Evolutionary conservation across 2,888 invertebrate genomes (phyloP), one percentile per base, ranked within the genome.

Genomic region (Teinopalpus imperialis): DNA sequence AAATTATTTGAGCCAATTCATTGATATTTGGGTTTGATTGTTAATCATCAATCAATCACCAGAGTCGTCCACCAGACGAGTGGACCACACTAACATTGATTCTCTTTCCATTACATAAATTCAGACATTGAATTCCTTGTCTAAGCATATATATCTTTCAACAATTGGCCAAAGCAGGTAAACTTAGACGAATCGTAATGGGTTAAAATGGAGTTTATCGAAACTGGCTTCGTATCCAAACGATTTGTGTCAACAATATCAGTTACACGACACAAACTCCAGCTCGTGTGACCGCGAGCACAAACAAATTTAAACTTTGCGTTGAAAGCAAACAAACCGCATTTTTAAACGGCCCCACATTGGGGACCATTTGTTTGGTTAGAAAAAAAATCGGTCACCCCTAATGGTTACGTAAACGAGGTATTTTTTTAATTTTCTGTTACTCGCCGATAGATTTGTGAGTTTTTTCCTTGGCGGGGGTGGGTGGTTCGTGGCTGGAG

Each of bases 371-470:
- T 35, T 36, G 35, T 35, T 35, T 29, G 39, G 10, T 26, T 3
- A 10, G 20, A 12, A 47, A 36, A 47, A 41, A 53, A 53, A 53
- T 49, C 48, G 52, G 53, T 53, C 60, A 57, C 54, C 56, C 53
- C 46, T 59, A 61, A 59, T 61, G 21, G 56, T 48, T 47, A 52
- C 48, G 48, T 52, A 50, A 49, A 53, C 54, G 53, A 52, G 37
- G 46, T 46, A 40, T 55, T 57, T 57, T 57, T 60, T 54, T n/a
- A 10, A 35, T 27, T 54, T 52, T 51, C 31, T 32, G 37, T 49
- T 49, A 36, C 47, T 45, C 24, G 46, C 29, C 30, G 46, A 46
- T 42, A 42, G 43, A 48, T 48, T 45, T 47, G 30, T 37, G 41
- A 21, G 31, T 32, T 49, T 51, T 55, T n/a, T n/a, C n/a, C n/a